Percentiles rank a stretch among this genome's conserved stretches.
These are phyloP conservation scores for Tinamus major DNA, from an alignment of 2,797 vertebrate genomes.

Conservation along the genomic window DNA sequence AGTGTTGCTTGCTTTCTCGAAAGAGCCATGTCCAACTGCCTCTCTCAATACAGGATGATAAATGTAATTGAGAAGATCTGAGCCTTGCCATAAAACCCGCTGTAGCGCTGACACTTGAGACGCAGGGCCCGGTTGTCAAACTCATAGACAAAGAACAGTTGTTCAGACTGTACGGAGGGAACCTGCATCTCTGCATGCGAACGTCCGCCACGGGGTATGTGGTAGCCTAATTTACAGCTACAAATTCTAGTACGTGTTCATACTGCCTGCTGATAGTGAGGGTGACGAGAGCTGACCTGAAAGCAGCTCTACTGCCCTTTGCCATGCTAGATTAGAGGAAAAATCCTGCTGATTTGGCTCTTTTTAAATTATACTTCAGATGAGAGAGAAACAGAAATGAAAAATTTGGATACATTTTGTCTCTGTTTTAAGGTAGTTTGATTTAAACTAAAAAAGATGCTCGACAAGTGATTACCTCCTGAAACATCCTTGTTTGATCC, in stretches of 20 bases:
- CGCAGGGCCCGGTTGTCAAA: neutral
- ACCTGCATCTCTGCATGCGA: neutral
- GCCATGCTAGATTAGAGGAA: neutral
- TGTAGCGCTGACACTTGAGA: constrained; percentile 17
- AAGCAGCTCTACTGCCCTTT: neutral
- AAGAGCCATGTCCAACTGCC: neutral
- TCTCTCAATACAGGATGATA: neutral
- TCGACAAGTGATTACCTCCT: neutral
- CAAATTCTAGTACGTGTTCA: neutral
- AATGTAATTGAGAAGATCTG: neutral
- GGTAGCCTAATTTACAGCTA: constrained; percentile 19
- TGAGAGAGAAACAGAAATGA: neutral
- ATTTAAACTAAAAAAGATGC: constrained; percentile 8
- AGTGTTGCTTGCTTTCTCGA: neutral
- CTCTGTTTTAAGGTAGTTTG: neutral
- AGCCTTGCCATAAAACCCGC: neutral
- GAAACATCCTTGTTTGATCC: neutral
- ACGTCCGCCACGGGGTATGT: rapidly evolving
- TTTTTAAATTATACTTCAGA: neutral
- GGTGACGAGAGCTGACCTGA: neutral
- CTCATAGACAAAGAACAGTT: constrained; percentile 24
- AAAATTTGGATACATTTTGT: neutral
- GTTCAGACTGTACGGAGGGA: neutral
- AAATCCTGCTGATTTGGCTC: neutral
- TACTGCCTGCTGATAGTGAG: neutral